Base-by-base conservation (phyloP, 2,888 invertebrate genomes). In the Cantharis rustica region DNA sequence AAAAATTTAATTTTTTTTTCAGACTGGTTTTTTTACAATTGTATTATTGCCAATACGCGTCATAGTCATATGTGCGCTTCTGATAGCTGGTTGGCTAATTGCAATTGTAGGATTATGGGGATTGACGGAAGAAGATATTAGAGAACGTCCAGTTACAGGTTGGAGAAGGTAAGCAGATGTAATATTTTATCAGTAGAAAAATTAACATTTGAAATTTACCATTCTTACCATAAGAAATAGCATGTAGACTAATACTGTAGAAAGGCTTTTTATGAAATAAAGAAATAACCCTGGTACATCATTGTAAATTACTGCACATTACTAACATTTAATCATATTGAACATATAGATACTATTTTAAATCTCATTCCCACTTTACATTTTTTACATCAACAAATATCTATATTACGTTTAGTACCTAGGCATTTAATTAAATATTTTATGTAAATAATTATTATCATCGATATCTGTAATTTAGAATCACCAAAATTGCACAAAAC, bases 121-220 rank as follows among this genome's bases (percentile, higher is more conserved):
- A 7, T 88, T 96, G 61, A 92, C 93, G 16, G 92, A 95, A 85
- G 94, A 96, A 72, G 96, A 97, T 81, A 89, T 96, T 15, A 91
- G 93, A 81, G 89, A 91, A 80, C 91, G 92, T 84, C 98, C 98
- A 3, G 90, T 98, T 84, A 91, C 92, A 11, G 96, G 96, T 83
- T 98, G 98, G 98, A 92, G 98, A 89, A 94, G 94, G 97, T 97
- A 90, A 90, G 47, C 47, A n/a, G n/a, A 47, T n/a, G n/a, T 90
- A 87, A 70, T 20, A 63, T 61, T 26, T 20, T 63, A 47, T 69
- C 16, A 69, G 15, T 69, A 31, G 5, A 66, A 66, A n/a, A 66
- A 47, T 9, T 47, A 47, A 47, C n/a, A 47, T n/a, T 31, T 31
- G 3, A 31, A 31, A n/a, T n/a, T 47, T n/a, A n/a, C 47, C 7